Percentiles rank a stretch among this genome's conserved stretches.
phyloP scores from a whole-genome alignment of 2,113 vertebrate species.

The Vanacampus margaritifer region DNA sequence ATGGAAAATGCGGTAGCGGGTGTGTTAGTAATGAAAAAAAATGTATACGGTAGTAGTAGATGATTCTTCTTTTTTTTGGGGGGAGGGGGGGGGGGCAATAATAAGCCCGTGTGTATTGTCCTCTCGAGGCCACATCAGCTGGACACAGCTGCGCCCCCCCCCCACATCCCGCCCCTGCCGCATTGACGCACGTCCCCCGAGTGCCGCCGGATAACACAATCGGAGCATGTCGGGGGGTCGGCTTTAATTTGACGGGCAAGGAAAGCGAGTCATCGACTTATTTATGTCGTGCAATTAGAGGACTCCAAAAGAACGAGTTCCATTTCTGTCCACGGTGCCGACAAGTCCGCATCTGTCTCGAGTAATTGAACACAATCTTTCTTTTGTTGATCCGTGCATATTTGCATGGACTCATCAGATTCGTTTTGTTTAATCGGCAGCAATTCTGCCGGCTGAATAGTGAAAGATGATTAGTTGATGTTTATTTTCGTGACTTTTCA shows the following conservation, averaged over 20 bases:
- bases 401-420: constrained; percentile 52
- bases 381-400: constrained; percentile 56
- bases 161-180: neutral
- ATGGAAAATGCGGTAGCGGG: constrained; percentile 5
- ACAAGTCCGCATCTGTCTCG: constrained; percentile 61
- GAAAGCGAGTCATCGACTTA: constrained; percentile 41
- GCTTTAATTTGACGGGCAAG: constrained; percentile 50
- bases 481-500: too few species aligned
- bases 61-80: constrained; percentile 10
- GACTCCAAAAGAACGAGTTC: constrained; percentile 53
- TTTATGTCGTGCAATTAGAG: constrained; percentile 49
- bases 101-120: constrained; percentile 3
- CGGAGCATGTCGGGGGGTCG: constrained; percentile 51
- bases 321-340: constrained; percentile 56
- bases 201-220: constrained; percentile 40
- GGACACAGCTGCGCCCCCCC: constrained; percentile 1
- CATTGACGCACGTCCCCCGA: constrained; percentile 37
- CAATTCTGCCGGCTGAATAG: neutral
- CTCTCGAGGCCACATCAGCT: constrained; percentile 13
- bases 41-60: neutral
- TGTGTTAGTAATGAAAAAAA: constrained; percentile 1
- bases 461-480: too few species aligned
- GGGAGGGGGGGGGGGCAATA: too few species aligned
- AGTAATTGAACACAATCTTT: constrained; percentile 57
- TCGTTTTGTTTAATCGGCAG: neutral